A percentile compares a stretch with the other conserved stretches of the same genome.
Evolutionary conservation across 53 echinoderm and acorn worm species (phyloP).

Genomic region (Echinometra lucunter): DNA sequence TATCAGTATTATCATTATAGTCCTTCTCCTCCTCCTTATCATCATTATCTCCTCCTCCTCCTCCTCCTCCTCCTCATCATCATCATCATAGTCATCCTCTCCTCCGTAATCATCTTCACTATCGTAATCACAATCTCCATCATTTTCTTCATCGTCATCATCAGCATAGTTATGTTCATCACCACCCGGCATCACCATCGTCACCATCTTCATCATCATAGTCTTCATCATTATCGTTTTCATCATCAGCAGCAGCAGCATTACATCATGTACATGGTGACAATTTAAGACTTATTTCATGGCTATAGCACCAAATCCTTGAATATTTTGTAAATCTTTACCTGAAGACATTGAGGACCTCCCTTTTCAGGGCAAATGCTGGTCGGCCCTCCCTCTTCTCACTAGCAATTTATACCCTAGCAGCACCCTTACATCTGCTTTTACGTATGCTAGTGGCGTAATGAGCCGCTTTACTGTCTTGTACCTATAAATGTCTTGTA

Average conservation of each 20-base stretch:
- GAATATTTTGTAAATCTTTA: no score
- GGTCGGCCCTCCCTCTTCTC: no score
- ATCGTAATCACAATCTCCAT: neutral
- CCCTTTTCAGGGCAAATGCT: no score
- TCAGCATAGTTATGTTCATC: neutral
- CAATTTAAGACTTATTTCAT: no score
- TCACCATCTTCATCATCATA: neutral
- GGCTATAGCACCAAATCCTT: no score
- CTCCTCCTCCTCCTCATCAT: neutral
- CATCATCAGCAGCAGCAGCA: neutral
- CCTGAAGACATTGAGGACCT: no score
- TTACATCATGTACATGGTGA: neutral
- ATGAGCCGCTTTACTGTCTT: no score
- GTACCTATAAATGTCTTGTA: no score
- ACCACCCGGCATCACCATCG: neutral
- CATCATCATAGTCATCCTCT: neutral
- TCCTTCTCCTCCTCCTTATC: neutral
- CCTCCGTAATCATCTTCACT: neutral
- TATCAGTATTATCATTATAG: neutral
- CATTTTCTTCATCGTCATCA: neutral
- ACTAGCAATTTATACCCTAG: no score
- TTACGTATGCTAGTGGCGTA: no score
- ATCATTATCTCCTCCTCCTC: neutral
- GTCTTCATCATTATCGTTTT: neutral
- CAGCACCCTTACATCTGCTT: no score